Conservation (phyloP, 2,113 vertebrate species). For the Prunella fulvescens region DNA sequence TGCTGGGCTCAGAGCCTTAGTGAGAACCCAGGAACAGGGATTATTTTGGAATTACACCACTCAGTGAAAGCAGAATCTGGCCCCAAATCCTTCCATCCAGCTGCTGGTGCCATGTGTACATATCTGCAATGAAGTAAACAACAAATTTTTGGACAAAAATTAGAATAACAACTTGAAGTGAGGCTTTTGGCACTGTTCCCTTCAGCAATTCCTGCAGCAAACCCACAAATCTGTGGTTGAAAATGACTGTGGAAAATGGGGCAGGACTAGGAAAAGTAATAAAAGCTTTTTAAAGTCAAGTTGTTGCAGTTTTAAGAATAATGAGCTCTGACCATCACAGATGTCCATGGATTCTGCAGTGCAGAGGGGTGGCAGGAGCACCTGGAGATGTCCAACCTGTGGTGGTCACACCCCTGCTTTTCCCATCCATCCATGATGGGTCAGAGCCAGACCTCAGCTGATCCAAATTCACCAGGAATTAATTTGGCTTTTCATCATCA, state of each 20-base stretch:
- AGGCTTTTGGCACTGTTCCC: neutral
- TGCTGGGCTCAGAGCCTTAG: neutral
- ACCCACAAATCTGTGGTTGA: neutral
- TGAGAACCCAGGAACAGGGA: neutral
- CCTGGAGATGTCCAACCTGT: fast-evolving
- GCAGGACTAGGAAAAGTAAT: neutral
- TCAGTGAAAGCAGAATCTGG: neutral
- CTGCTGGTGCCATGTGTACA: neutral
- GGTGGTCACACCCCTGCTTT: neutral
- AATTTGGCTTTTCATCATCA: neutral
- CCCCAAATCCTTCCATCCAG: neutral
- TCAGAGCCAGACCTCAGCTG: neutral
- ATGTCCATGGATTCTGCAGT: neutral
- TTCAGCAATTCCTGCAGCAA: neutral
- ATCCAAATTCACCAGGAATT: neutral
- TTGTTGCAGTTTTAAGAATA: neutral
- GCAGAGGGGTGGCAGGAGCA: fast-evolving
- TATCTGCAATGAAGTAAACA: neutral
- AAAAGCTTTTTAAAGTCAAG: neutral
- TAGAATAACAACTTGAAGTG: neutral
- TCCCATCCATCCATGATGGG: neutral
- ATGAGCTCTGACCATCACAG: neutral
- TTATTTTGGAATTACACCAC: neutral
- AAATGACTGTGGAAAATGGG: neutral
- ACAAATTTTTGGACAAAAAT: neutral